Conservation (phyloP, 1,140 invertebrate genomes). For the Lithobius niger region DNA sequence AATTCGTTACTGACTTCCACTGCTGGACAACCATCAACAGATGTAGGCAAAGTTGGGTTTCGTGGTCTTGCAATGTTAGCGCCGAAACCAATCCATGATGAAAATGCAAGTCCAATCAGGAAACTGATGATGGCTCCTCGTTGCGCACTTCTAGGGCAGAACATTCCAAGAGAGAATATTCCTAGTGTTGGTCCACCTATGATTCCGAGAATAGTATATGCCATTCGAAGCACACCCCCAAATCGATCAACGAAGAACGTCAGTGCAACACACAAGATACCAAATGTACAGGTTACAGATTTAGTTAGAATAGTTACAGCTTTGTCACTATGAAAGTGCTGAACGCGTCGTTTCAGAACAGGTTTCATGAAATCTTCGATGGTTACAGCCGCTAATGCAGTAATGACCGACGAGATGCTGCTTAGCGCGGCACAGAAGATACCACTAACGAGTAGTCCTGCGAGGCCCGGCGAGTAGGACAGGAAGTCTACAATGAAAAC, state of each 20-base stretch:
- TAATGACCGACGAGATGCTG: constrained; percentile 68
- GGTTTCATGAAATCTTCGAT: constrained; percentile 61
- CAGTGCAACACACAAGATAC: no score
- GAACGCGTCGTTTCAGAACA: no score
- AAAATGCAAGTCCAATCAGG: constrained; percentile 47
- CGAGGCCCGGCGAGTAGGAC: constrained; percentile 48
- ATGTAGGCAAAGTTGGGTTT: constrained; percentile 39
- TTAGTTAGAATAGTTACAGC: no score
- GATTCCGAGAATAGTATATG: no score
- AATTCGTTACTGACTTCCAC: no score
- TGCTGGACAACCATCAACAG: constrained; percentile 27
- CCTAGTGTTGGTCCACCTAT: constrained; percentile 64
- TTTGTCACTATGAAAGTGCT: no score
- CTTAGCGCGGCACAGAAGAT: constrained; percentile 73
- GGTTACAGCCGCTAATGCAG: constrained; percentile 70
- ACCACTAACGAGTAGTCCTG: constrained; percentile 67
- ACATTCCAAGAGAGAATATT: constrained; percentile 66
- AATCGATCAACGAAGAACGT: no score
- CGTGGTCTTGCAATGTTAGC: constrained; percentile 47
- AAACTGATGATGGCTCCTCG: constrained; percentile 54
- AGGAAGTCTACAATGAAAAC: constrained; percentile 64
- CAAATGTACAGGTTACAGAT: no score
- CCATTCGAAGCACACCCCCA: no score
- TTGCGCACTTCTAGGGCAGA: constrained; percentile 46
- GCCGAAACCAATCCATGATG: constrained; percentile 76